Evolutionary conservation across 1,140 invertebrate genomes (phyloP).

Genomic region (Wiebesia pumilae): DNA sequence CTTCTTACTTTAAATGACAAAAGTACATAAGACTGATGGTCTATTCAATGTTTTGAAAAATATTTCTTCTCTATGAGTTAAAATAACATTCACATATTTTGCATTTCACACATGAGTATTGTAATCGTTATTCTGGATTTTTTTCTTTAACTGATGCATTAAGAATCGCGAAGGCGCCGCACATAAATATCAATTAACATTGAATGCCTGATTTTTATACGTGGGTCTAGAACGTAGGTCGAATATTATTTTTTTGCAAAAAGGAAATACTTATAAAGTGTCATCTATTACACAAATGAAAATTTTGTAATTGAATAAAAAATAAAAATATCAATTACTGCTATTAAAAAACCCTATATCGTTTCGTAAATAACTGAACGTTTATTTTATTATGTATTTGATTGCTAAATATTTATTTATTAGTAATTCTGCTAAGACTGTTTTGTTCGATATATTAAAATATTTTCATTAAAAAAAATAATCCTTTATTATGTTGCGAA

Average conservation of each 20-base stretch:
- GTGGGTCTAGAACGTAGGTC: constrained; percentile 48
- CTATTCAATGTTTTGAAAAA: no score
- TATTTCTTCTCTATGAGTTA: no score
- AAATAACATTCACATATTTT: no score
- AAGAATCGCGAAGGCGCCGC: not conserved
- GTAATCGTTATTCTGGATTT: not conserved
- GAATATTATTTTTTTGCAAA: constrained; percentile 31
- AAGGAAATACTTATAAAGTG: constrained; percentile 23
- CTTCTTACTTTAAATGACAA: no score
- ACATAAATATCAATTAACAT: constrained; percentile 49
- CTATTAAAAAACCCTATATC: not conserved
- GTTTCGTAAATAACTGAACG: not conserved
- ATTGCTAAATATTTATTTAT: not conserved
- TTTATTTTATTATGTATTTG: not conserved
- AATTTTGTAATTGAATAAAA: constrained; percentile 19
- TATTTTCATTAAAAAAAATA: no score
- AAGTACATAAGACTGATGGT: no score
- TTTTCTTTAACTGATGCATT: not conserved
- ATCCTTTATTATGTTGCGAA: no score
- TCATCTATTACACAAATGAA: constrained; percentile 9
- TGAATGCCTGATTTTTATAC: constrained; percentile 33
- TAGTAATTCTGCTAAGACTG: no score
- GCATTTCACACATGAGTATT: not conserved
- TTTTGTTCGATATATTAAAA: no score
- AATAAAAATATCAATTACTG: not conserved